Percentiles rank a stretch among this genome's conserved stretches.
Evolutionary conservation across 2,797 vertebrate genomes (phyloP).

Genomic region (Gobio occitaniae): DNA sequence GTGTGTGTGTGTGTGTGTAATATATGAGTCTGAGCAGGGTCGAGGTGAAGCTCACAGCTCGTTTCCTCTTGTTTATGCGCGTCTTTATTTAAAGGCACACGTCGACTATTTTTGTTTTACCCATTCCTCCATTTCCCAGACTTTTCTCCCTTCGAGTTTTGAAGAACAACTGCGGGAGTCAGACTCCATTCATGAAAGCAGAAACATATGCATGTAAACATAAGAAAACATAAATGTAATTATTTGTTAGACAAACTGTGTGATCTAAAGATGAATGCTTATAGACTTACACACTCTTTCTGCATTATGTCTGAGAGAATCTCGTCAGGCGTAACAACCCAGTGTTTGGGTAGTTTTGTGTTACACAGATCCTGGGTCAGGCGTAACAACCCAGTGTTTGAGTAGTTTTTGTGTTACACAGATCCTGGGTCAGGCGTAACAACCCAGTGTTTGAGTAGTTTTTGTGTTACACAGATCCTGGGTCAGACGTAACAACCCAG

Average conservation of each 20-base stretch:
- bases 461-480: no score
- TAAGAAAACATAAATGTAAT: background rate
- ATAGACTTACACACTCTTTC: background rate
- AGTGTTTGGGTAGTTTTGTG: no score
- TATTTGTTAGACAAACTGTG: background rate
- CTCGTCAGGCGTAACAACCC: no score
- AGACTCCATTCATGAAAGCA: background rate
- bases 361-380: no score
- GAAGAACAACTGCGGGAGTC: background rate
- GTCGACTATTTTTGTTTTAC: background rate
- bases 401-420: no score
- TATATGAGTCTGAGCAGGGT: background rate
- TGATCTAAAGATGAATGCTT: background rate
- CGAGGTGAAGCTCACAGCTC: constrained; percentile 5
- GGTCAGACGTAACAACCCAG: no score
- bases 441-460: no score
- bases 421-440: no score
- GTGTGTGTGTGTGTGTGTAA: background rate
- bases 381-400: no score
- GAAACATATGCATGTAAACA: background rate
- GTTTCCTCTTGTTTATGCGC: background rate
- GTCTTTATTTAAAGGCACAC: constrained; percentile 6
- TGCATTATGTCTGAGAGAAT: constrained; percentile 3
- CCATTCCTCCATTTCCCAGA: background rate
- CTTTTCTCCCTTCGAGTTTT: background rate